Base-by-base conservation (phyloP, 1,140 invertebrate genomes). In the Zaprionus nigranus region DNA sequence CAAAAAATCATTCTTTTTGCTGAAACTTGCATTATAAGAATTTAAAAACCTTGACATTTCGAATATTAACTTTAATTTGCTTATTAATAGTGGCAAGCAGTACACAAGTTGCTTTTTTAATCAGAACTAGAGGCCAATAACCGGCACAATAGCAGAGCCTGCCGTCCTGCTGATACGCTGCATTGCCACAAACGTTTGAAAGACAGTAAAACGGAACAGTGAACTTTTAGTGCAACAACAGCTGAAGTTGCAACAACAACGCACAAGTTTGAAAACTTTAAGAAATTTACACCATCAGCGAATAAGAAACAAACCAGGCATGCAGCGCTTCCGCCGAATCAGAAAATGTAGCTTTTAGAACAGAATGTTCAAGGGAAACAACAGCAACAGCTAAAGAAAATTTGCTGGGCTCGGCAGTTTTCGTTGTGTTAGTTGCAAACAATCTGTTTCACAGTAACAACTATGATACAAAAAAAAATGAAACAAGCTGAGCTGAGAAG, bases 281-380 rank as follows among this genome's bases (percentile, higher is more conserved):
- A 90, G 85, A 90, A 90, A 90, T 90, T 90, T 90, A 90, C 86
- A 90, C 85, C 85, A 90, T 90, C 85, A 90, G 85, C 85, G 83
- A 87, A 90, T 90, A 90, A 85, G 86, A 82, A 72, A 75, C 26
- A 2, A 51, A 51, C 20, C 46, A 24, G n/a, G 77, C 74, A 73
- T 79, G 71, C 59, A 53, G 22, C 38, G 65, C n/a, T 70, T 71
- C 71, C 61, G 58, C 63, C 81, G 75, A 73, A 79, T 79, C 75
- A 82, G 61, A 62, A 28, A 51, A 22, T 71, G 73, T 51, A 46
- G 66, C 28, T 76, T 64, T 46, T 13, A 62, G 43, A 59, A 59
- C 66, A 87, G 70, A 71, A 90, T 80, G 72, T 86, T 87, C 66
- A 82, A 51, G 46, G 11, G 11, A 20, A 51, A 20, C 46, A 49